These are phyloP conservation scores for Heliopora coerulea DNA, from an alignment of 92 coral and sea anemone species.

Conservation along the genomic window DNA sequence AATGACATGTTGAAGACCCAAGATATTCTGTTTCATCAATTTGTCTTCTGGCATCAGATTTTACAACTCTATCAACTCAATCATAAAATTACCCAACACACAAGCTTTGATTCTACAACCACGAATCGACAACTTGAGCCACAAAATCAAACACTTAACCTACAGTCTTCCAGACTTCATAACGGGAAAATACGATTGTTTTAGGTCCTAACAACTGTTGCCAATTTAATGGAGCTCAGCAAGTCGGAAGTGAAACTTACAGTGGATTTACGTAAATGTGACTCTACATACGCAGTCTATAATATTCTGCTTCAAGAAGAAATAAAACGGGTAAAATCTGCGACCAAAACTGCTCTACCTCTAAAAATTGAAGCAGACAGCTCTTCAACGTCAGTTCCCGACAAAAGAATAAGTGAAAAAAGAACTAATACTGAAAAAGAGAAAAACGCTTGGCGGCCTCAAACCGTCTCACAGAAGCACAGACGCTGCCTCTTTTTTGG, in stretches of 20 bases:
- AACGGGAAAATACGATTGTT: neutral
- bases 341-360: constrained; percentile 2
- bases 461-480: neutral
- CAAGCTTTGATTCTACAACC: too few species aligned
- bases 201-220: constrained; percentile 68
- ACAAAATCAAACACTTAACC: too few species aligned
- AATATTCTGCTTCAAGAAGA: constrained; percentile 73
- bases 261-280: constrained; percentile 70
- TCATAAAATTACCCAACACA: too few species aligned
- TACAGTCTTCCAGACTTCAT: too few species aligned
- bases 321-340: constrained; percentile 22
- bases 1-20: too few species aligned
- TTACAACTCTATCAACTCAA: too few species aligned
- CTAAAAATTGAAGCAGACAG: neutral
- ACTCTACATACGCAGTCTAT: constrained; percentile 78
- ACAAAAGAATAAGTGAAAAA: neutral
- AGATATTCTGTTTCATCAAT: too few species aligned
- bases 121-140: too few species aligned
- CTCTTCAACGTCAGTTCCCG: neutral
- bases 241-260: constrained; percentile 67
- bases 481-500: neutral
- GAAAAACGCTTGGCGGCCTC: neutral
- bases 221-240: constrained; percentile 68
- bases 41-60: too few species aligned
- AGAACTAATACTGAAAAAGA: neutral